Base-by-base conservation (phyloP, 2,797 vertebrate species). In the Onychomys arenicola region DNA sequence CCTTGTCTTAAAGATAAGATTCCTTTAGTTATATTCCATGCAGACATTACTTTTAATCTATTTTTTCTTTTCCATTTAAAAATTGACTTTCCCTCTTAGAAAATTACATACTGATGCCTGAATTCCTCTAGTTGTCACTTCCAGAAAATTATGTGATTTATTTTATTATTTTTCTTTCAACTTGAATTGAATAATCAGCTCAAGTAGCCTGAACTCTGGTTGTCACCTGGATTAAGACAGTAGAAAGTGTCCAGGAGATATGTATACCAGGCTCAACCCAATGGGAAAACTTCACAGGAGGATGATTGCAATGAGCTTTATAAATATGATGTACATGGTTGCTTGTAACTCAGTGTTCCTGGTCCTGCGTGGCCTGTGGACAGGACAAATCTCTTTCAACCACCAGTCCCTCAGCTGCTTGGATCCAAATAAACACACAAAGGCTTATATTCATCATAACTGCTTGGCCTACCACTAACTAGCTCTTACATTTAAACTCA, bases 141-240 rank as follows among this genome's bases (percentile, higher is more conserved):
- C 13, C 32, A 93, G 27, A 93, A 27, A 37, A 77, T 11, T 67
- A 32, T 29, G 10, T 34, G 84, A 82, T 8, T 91, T 67, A 95
- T 91, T 91, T 91, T 21, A 86, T 81, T 82, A 17, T 91, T 97
- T 90, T 94, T 3, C 49, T 17, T 93, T 94, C 27, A 97, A 96
- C 14, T 81, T 2, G 12, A 87, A 21, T 86, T 89, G 57, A 90
- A 95, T 97, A 93, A 85, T 82, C 55, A 83, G 8, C 29, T 90
- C 46, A 88, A 86, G 75, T 52, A 25, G 59, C 90, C 73, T 71
- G 76, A 97, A 17, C 89, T 80, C 77, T 89, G 76, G 29, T 80
- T 69, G 46, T 85, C 71, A 85, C 37, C 55, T 91, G 25, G 7
- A 85, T 90, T 78, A 63, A 71, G 76, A 93, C 12, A 89, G 29